Conservation (phyloP, 23 tunicate genomes). For the Halocynthia roretzi region DNA sequence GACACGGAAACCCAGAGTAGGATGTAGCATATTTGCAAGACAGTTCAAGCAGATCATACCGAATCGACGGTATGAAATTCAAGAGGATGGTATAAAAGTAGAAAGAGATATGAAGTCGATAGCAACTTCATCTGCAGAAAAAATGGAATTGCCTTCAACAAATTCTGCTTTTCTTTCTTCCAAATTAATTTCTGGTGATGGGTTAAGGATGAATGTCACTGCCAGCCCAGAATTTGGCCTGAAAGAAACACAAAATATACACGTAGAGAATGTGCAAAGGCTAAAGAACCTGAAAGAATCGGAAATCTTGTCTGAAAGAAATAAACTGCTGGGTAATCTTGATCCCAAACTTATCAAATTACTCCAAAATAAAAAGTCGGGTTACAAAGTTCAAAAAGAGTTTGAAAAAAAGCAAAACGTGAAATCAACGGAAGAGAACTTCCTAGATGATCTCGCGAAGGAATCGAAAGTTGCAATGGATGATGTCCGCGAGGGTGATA, state of each 20-base stretch:
- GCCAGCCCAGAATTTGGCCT: background rate
- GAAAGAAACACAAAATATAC: constrained; percentile 23
- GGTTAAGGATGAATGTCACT: background rate
- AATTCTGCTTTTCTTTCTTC: background rate
- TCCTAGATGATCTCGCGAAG: constrained; percentile 6
- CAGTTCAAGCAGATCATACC: constrained; percentile 6
- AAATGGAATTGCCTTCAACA: background rate
- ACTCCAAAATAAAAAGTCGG: constrained; percentile 12
- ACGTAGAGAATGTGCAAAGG: constrained; percentile 49
- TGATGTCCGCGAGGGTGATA: too few relatives aligned
- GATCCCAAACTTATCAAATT: constrained; percentile 34
- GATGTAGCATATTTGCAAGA: constrained; percentile 7
- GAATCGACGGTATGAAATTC: background rate
- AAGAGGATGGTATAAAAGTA: background rate
- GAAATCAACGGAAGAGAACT: constrained; percentile 8
- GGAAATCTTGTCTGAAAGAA: constrained; percentile 39
- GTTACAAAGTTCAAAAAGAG: background rate
- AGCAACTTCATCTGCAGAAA: background rate
- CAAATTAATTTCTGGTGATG: constrained; percentile 29
- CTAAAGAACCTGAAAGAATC: constrained; percentile 33
- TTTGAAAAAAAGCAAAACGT: background rate
- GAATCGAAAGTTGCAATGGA: background rate
- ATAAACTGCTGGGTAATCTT: constrained; percentile 23
- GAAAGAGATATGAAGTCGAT: background rate
- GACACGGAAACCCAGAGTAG: background rate